A percentile compares a stretch with the other conserved stretches of the same genome.
phyloP scores from a whole-genome alignment of 2,113 vertebrate genomes.

The Gymnogyps californianus region DNA sequence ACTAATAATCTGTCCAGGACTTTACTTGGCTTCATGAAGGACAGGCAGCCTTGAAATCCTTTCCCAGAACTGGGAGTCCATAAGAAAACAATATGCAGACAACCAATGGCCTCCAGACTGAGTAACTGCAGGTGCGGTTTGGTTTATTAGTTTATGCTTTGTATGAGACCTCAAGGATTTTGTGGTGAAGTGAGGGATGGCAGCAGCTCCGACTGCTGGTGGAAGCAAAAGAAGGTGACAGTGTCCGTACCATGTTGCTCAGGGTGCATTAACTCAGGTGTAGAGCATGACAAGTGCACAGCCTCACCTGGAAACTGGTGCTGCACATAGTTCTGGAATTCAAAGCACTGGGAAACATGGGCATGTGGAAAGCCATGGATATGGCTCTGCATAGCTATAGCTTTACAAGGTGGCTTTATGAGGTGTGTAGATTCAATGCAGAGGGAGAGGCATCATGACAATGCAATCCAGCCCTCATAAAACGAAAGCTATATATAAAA shows the following conservation, averaged over 20 bases:
- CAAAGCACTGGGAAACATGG: not conserved
- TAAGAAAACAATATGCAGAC: not conserved
- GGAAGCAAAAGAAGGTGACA: not conserved
- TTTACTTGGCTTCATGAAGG: not conserved
- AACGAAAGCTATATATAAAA: not conserved
- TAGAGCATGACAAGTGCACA: not conserved
- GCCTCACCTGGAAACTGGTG: not conserved
- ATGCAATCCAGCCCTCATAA: not conserved
- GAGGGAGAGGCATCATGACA: not conserved
- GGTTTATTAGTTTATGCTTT: not conserved
- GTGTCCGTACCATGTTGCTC: rapidly evolving
- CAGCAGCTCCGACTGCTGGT: not conserved
- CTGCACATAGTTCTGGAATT: not conserved
- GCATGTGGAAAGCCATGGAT: not conserved
- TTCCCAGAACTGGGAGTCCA: not conserved
- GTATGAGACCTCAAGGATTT: not conserved
- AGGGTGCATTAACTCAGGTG: not conserved
- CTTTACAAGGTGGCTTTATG: not conserved
- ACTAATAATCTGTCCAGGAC: not conserved
- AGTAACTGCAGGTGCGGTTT: not conserved
- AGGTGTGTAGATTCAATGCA: not conserved
- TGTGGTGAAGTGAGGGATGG: not conserved
- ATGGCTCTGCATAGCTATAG: not conserved
- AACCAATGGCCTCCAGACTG: not conserved
- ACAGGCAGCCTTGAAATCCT: not conserved